Evolutionary conservation across 2,888 invertebrate species (phyloP), one percentile per base, ranked within the genome.

Genomic region (Caenorhabditis macrosperma): DNA sequence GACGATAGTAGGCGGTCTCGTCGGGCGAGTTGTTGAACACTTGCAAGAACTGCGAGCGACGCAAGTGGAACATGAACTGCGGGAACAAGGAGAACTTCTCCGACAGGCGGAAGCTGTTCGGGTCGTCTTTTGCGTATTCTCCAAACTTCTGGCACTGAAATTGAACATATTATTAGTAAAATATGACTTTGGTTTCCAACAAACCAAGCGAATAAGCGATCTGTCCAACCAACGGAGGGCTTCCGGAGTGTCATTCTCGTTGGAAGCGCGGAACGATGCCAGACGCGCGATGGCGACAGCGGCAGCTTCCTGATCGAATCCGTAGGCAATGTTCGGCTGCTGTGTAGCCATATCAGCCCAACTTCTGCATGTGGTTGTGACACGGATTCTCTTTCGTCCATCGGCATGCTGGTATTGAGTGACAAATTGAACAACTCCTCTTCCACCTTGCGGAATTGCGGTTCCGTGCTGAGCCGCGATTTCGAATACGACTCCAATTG

Each of bases 21-120:
- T 99, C 99, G 0, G 99, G 99, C 46, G 97, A 97, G 93, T 99
- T 99, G 92, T 99, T 99, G 93, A 99, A 99, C 54, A 99, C 98
- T 93, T 89, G 88, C 26, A 99, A 93, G 92, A 99, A 99, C 92
- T 98, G 99, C 28, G 98, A 99, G 85, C 99, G 94, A 50, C 99
- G 93, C 89, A 99, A 92, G 91, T 99, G 99, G 92, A 98, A 99
- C 97, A 99, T 98, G 92, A 99, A 99, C 92, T 99, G 99, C 50
- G 99, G 99, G 92, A 97, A 99, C 75, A 99, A 93, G 77, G 96
- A 96, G 92, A 99, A 99, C 92, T 97, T 97, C 91, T 97, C 97
- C 1, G 95, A 94, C 78, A 99, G 93, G 61, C 97, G 93, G 93
- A 99, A 99, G 85, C 96, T 96, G 91, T 95, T 95, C 17, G 97